Evolutionary conservation across 1,140 invertebrate genomes (phyloP).

Genomic region (Megalopta genalis): DNA sequence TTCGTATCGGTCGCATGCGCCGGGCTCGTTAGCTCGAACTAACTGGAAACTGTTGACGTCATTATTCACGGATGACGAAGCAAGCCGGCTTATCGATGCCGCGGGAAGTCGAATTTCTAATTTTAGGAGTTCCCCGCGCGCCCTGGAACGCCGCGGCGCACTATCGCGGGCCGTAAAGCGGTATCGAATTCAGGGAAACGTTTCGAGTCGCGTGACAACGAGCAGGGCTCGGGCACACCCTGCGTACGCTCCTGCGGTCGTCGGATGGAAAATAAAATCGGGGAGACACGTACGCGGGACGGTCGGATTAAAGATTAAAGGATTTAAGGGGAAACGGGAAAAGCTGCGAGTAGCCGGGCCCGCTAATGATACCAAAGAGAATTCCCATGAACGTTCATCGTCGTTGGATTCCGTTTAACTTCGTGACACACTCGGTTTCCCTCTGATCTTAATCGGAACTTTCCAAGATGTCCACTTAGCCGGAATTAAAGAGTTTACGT

Average conservation of each 20-base stretch:
- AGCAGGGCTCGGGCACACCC: not conserved
- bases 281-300: conserved; percentile 43
- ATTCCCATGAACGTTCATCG: conserved; percentile 32
- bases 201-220: conserved; percentile 1
- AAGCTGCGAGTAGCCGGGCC: conserved; percentile 28
- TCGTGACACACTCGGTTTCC: not conserved
- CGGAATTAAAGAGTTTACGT: too few species aligned
- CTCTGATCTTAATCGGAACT: not conserved
- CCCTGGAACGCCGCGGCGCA: not conserved
- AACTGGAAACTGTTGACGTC: not conserved
- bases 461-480: not conserved
- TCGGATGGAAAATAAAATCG: conserved; percentile 42
- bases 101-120: not conserved
- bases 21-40: not conserved
- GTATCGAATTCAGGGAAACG: conserved; percentile 2
- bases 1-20: not conserved
- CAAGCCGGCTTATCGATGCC: not conserved
- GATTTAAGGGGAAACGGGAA: conserved; percentile 45
- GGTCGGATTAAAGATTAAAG: conserved; percentile 60
- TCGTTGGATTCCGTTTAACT: conserved; percentile 42
- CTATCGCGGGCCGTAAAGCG: not conserved
- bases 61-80: not conserved
- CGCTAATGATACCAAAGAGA: conserved; percentile 38
- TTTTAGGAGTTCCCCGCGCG: conserved; percentile 5
- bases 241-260: not conserved